A percentile compares a stretch with the other conserved stretches of the same genome.
phyloP scores from a whole-genome alignment of 2,888 invertebrate species.

The Brachyopa scutellaris region DNA sequence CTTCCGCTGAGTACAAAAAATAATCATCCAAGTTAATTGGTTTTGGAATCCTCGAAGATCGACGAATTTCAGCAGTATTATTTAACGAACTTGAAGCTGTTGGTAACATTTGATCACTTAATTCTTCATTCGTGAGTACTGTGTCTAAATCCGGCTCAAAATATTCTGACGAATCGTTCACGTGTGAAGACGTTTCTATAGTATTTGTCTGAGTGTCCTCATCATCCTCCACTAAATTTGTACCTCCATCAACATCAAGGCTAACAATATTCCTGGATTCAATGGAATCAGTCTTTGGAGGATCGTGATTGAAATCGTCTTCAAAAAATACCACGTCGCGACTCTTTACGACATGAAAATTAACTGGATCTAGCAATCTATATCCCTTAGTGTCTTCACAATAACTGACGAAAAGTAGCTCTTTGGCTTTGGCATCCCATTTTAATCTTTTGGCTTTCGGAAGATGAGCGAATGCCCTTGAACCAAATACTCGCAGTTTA shows the following conservation, averaged over 20 bases:
- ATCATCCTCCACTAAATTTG: slow-evolving; percentile 9
- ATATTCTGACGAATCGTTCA: background rate
- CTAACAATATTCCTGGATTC: background rate
- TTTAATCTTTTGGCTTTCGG: slow-evolving; percentile 40
- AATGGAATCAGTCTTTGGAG: background rate
- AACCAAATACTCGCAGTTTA: slow-evolving; percentile 5
- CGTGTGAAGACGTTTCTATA: too few species aligned
- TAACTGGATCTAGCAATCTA: slow-evolving; percentile 25
- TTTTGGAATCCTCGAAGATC: background rate
- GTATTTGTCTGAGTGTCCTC: background rate
- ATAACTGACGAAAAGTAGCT: slow-evolving; percentile 46
- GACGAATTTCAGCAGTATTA: background rate
- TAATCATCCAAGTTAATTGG: slow-evolving; percentile 14
- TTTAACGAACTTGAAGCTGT: background rate
- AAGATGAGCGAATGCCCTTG: slow-evolving; percentile 7
- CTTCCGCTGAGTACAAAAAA: slow-evolving; percentile 14
- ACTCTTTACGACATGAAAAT: slow-evolving; percentile 18
- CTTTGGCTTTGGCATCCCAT: too few species aligned
- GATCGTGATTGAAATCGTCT: slow-evolving; percentile 7
- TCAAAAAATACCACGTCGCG: slow-evolving; percentile 38
- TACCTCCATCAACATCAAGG: background rate
- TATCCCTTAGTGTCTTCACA: slow-evolving; percentile 39
- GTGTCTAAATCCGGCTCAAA: too few species aligned
- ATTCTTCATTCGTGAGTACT: too few species aligned
- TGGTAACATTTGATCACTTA: too few species aligned